Evolutionary conservation across 2,113 vertebrate genomes (phyloP), one percentile per base, ranked within the genome.

Genomic region (Cyphomyrus discorhynchus): DNA sequence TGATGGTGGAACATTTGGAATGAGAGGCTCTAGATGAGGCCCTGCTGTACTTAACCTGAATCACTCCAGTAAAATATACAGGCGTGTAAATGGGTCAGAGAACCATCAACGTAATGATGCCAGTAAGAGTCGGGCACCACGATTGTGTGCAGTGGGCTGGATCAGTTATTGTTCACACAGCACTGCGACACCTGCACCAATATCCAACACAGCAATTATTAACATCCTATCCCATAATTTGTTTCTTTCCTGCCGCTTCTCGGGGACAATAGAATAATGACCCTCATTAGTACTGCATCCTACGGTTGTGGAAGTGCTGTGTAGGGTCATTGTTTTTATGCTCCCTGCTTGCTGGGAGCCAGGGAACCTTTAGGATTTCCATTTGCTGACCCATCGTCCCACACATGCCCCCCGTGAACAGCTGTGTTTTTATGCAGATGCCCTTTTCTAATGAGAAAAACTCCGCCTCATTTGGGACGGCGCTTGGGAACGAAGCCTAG

Each of bases 361-460:
- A 87, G 85, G 3, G 47, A 87, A 87, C 85, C n/a, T 53, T 85
- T 53, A 17, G 49, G 24, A 53, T 87, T 87, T 53, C 85, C 85
- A 87, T 56, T 87, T 87, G 50, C 19, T 47, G 50, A 87, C 49
- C n/a, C 24, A 35, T 39, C 47, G 5, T 39, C 50, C 85, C 85
- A 21, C 49, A 87, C n/a, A 17, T 87, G 27, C 24, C 49, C 5
- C 84, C 50, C 3, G 1, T 15, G 10, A 39, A 31, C 27, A 39
- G 50, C 82, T 84, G 35, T 83, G 82, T 53, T 86, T 31, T 87
- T 19, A n/a, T 10, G 50, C 31, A 19, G 85, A 84, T 47, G 82
- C 45, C 45, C 82, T 47, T 45, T n/a, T 84, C 5, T 46, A 42
- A 80, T 19, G 21, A n/a, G 8, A 45, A 46, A 84, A 84, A 84